Conservation (phyloP, 2,113 vertebrate species). For the Muntiacus muntjak region DNA sequence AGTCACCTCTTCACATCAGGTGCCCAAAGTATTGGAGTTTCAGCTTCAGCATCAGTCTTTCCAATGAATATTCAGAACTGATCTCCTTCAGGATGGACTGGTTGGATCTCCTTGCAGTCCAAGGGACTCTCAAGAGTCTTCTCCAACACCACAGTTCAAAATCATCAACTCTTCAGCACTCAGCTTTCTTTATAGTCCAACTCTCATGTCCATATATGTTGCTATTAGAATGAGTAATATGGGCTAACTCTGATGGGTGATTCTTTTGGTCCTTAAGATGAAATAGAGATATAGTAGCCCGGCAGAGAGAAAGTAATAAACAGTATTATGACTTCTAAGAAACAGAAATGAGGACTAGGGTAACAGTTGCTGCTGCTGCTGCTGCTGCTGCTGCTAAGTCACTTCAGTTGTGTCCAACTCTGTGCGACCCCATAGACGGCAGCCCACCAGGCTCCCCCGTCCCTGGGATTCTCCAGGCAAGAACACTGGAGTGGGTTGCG, state of each 20-base stretch:
- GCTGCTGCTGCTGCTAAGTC: background rate
- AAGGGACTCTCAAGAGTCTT: background rate
- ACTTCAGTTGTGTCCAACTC: accelerated
- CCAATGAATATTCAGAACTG: background rate
- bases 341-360: background rate
- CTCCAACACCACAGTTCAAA: background rate
- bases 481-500: background rate
- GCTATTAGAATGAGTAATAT: background rate
- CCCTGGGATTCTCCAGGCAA: background rate
- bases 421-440: accelerated
- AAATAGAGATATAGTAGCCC: background rate
- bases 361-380: background rate
- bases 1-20: background rate
- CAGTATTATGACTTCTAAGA: background rate
- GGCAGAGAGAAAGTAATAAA: background rate
- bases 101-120: background rate
- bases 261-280: background rate
- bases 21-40: background rate
- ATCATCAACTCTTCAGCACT: background rate
- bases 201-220: background rate
- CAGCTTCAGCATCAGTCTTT: background rate
- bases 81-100: background rate
- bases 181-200: background rate
- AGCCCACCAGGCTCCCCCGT: background rate
- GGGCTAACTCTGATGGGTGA: background rate